These are phyloP conservation scores for Acanthochromis polyacanthus DNA, from an alignment of 2,113 vertebrate genomes.

Conservation along the genomic window DNA sequence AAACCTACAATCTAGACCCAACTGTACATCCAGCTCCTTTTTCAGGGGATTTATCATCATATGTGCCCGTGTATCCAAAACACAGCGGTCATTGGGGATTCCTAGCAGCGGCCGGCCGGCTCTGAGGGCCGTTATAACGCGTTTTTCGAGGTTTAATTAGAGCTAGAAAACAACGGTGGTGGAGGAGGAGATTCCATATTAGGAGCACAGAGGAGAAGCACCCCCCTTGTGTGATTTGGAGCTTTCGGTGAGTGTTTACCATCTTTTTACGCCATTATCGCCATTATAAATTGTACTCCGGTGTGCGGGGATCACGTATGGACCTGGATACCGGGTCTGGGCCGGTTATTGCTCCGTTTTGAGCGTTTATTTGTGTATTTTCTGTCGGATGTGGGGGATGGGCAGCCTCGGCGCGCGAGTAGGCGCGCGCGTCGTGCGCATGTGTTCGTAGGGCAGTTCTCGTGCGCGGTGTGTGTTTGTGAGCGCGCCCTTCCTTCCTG, in stretches of 20 bases:
- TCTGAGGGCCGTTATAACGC: slow-evolving; percentile 79
- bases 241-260: slow-evolving; percentile 82
- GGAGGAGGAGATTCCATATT: slow-evolving; percentile 87
- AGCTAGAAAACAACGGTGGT: slow-evolving; percentile 78
- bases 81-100: slow-evolving; percentile 80
- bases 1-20: slow-evolving; percentile 89
- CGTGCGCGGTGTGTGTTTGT: slow-evolving; percentile 67
- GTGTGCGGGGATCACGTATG: background rate
- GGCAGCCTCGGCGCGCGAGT: slow-evolving; percentile 77
- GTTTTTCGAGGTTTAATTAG: slow-evolving; percentile 73
- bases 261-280: slow-evolving; percentile 35
- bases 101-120: slow-evolving; percentile 64
- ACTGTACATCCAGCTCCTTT: slow-evolving; percentile 85
- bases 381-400: slow-evolving; percentile 81
- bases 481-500: slow-evolving; percentile 73
- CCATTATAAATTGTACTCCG: slow-evolving; percentile 54
- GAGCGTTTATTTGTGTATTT: slow-evolving; percentile 72
- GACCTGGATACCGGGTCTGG: background rate
- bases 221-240: slow-evolving; percentile 83
- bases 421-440: slow-evolving; percentile 51
- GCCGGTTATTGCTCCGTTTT: slow-evolving; percentile 53
- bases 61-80: slow-evolving; percentile 62
- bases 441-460: slow-evolving; percentile 55
- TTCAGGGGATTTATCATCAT: slow-evolving; percentile 69
- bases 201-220: slow-evolving; percentile 82